These are phyloP conservation scores for Pediacus dermestoides DNA, from an alignment of 2,888 invertebrate species.

Conservation along the genomic window DNA sequence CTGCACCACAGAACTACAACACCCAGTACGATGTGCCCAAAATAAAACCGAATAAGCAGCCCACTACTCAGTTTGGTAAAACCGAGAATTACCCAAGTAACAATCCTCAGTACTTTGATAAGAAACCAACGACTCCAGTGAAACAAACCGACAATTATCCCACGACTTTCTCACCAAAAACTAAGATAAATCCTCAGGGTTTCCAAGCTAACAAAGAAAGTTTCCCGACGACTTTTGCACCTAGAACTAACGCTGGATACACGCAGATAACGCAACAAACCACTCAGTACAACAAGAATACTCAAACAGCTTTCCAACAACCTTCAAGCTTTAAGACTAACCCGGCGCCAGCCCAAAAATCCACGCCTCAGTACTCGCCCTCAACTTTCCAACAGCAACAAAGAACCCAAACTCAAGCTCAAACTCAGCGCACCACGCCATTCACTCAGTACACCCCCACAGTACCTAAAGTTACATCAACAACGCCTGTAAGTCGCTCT, in stretches of 20 bases:
- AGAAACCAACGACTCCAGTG: constrained; percentile 35
- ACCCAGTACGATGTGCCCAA: constrained; percentile 30
- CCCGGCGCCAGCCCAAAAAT: too few species aligned
- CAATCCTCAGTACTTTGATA: constrained; percentile 34
- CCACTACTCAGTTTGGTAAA: constrained; percentile 17
- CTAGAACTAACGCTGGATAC: constrained; percentile 41
- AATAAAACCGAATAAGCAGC: constrained; percentile 16
- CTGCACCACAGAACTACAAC: constrained; percentile 24
- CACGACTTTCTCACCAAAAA: constrained; percentile 43
- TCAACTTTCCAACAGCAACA: constrained; percentile 16
- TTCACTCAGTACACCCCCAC: constrained; percentile 50
- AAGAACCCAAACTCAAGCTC: constrained; percentile 25
- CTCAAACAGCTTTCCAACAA: too few species aligned
- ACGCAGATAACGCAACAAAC: constrained; percentile 38
- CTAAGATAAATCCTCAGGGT: constrained; percentile 29
- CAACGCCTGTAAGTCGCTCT: constrained; percentile 40
- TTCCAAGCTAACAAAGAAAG: constrained; percentile 27
- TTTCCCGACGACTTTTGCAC: constrained; percentile 43
- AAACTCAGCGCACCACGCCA: constrained; percentile 39
- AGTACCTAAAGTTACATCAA: constrained; percentile 44
- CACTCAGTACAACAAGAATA: constrained; percentile 29
- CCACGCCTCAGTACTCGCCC: constrained; percentile 30
- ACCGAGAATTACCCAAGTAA: constrained; percentile 34
- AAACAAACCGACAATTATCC: constrained; percentile 38
- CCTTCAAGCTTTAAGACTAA: too few species aligned